These are phyloP conservation scores for Octomys mimax DNA, from an alignment of 2,797 vertebrate species.

Conservation along the genomic window DNA sequence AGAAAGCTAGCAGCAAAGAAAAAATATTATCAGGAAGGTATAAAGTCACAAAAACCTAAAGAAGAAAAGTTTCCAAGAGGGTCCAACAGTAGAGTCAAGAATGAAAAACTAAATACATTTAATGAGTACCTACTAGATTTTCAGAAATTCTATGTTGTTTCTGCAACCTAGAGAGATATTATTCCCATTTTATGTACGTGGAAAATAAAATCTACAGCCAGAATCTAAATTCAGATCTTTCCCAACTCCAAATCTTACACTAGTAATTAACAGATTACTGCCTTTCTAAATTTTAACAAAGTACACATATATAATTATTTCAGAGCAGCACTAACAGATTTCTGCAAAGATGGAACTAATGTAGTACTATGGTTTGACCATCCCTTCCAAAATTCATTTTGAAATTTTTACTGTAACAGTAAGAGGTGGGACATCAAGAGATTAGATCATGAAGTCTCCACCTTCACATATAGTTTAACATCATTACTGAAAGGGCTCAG, in stretches of 20 bases:
- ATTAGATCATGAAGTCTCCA: not conserved
- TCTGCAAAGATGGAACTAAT: not conserved
- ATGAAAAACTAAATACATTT: slow-evolving; percentile 40
- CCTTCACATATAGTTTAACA: not conserved
- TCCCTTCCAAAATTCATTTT: not conserved
- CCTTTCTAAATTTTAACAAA: not conserved
- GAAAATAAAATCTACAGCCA: slow-evolving; percentile 48
- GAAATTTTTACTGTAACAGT: not conserved
- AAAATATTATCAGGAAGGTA: not conserved
- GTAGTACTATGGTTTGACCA: not conserved
- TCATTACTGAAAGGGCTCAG: not conserved
- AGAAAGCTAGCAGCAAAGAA: not conserved
- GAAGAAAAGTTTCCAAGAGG: not conserved
- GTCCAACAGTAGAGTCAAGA: not conserved
- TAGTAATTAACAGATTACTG: slow-evolving; percentile 33
- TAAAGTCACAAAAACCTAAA: not conserved
- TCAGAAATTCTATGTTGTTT: not conserved
- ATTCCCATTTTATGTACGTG: slow-evolving; percentile 36
- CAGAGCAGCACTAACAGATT: not conserved
- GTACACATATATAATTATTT: not conserved
- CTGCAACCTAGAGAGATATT: not conserved
- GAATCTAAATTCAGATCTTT: slow-evolving; percentile 61
- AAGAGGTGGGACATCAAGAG: not conserved
- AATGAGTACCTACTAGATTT: slow-evolving; percentile 14
- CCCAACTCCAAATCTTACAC: not conserved